These are phyloP conservation scores for Leptogaster cylindrica DNA, from an alignment of 2,888 invertebrate species.

Conservation along the genomic window DNA sequence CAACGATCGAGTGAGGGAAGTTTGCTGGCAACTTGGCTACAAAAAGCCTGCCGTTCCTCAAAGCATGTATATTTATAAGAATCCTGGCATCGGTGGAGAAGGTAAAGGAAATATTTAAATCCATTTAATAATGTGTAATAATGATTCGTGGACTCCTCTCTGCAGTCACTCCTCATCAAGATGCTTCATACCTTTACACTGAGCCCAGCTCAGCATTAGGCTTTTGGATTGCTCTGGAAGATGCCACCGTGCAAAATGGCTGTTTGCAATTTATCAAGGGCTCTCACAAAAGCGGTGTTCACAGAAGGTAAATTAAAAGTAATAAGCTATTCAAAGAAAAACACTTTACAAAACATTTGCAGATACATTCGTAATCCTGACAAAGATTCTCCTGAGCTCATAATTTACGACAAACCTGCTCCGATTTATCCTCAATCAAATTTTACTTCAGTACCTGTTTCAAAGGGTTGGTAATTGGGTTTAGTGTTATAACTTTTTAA, in stretches of 20 bases:
- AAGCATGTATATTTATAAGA: slow-evolving; percentile 98
- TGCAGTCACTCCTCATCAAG: slow-evolving; percentile 78
- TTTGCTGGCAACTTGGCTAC: slow-evolving; percentile 75
- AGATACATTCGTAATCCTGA: slow-evolving; percentile 73
- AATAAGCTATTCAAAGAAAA: not conserved
- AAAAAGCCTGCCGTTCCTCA: slow-evolving; percentile 86
- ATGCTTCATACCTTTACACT: slow-evolving; percentile 85
- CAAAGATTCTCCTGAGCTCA: slow-evolving; percentile 65
- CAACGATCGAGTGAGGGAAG: slow-evolving; percentile 79
- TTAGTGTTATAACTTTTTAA: not conserved
- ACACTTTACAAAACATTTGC: too few relatives aligned
- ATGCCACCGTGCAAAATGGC: slow-evolving; percentile 91
- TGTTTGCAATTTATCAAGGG: slow-evolving; percentile 92
- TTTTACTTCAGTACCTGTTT: slow-evolving; percentile 80
- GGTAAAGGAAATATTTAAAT: slow-evolving; percentile 64
- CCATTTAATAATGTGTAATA: not conserved
- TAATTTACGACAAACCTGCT: slow-evolving; percentile 73
- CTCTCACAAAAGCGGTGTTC: slow-evolving; percentile 86
- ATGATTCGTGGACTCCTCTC: too few relatives aligned
- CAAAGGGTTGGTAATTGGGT: slow-evolving; percentile 82
- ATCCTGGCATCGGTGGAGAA: slow-evolving; percentile 88
- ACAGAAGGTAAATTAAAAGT: slow-evolving; percentile 64
- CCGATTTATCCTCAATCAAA: slow-evolving; percentile 75
- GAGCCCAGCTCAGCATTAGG: slow-evolving; percentile 83
- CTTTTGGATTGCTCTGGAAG: slow-evolving; percentile 96